Base-by-base conservation (phyloP, 2,888 invertebrate species). In the Drosophila lacicola region DNA sequence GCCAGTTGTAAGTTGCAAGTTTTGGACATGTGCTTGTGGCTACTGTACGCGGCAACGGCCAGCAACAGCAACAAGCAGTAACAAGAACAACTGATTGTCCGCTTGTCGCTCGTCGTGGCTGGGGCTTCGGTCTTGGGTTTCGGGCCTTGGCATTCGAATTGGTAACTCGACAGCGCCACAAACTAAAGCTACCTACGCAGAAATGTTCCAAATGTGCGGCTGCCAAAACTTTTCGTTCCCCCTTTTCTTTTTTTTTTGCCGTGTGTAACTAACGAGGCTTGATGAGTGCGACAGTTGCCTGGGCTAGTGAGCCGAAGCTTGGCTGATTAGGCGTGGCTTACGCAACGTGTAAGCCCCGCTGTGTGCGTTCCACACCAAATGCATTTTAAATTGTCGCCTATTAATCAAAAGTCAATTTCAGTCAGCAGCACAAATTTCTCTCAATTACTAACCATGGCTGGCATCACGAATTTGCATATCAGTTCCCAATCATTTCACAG, bases 1-100 rank as follows among this genome's bases (percentile, higher is more conserved):
- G 33, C 44, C 42, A 17, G 54, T 63, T 58, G 44, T 58, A 46
- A 60, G 41, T 66, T 63, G 58, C 29, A 50, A 63, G 58, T 62
- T 49, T 80, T 76, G 81, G 68, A 84, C 75, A 76, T 82, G 70
- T 72, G 85, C 85, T 72, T 61, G 73, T 76, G 82, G 85, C 82
- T 87, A 87, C 88, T 84, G 87, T 74, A 71, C 67, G 51, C 55
- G 29, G 10, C 58, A 67, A 25, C 37, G 42, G 25, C 39, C 65
- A 41, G 25, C 39, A 56, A 25, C 46, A 42, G 25, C 44, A 47
- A 47, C 46, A 56, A 56, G 46, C 44, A 39, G 33, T 14, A 57
- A 62, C 55, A 55, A 61, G 55, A 55, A 45, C 57, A 63, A 51
- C 62, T 58, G 63, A 73, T 56, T 73, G 73, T 42, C 13, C 39